Evolutionary conservation across 2,797 vertebrate genomes (phyloP), one percentile per base, ranked within the genome.

Genomic region (Echeneis naucrates): DNA sequence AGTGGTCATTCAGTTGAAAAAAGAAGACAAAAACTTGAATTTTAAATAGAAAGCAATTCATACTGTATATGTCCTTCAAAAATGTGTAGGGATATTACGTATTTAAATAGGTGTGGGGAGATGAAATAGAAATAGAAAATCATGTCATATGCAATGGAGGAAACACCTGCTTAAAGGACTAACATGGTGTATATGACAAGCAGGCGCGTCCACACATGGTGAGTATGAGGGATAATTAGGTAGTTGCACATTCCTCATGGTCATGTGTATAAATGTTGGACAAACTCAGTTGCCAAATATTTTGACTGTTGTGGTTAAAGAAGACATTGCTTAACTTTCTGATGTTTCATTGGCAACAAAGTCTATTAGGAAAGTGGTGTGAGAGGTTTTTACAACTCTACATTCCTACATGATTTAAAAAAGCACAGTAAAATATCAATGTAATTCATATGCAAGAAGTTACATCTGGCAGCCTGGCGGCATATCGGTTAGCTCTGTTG

Each of bases 191-290:
- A 12, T 67, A 69, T 78, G 42, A 47, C 21, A 32, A 54, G 65
- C 82, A 88, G 84, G 71, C 82, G 82, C 60, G 67, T 75, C 17
- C 48, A 45, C 68, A 83, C 68, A 51, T 75, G 73, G 61, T 74
- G 51, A 66, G 12, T 60, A 17, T 11, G 37, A 70, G 64, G 48
- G 32, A 61, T 82, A 72, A 81, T 78, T 57, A 42, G 45, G 38
- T 58, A 4, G 59, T 68, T 67, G 55, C 76, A 65, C 53, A 27
- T 64, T 37, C 71, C 26, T 77, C 7, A 33, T 57, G 61, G 10
- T 75, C 54, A 14, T 52, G 12, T 38, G 16, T 21, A 35, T 23
- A 65, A 63, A 52, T 27, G 47, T 26, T 59, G 56, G 27, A 52
- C 19, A 13, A n/a, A 16, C 26, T 50, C 12, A 30, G 32, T 27